phyloP scores from a whole-genome alignment of 2,113 vertebrate genomes.

The Cryptotis parvus region DNA sequence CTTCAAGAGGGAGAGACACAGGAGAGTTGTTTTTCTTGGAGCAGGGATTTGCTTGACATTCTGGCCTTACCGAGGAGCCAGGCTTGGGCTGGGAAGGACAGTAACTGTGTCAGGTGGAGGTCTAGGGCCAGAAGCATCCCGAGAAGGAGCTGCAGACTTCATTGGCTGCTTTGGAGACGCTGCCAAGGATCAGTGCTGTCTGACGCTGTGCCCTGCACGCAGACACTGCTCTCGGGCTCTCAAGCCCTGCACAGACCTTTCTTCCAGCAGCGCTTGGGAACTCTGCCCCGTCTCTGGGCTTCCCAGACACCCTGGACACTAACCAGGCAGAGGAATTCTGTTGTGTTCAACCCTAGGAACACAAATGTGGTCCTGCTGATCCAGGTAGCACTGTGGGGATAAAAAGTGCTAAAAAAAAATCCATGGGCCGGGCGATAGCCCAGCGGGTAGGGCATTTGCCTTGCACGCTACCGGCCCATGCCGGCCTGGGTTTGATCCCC shows the following conservation, averaged over 20 bases:
- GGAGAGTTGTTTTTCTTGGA: background rate
- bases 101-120: background rate
- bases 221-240: background rate
- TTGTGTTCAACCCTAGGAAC: constrained; percentile 16
- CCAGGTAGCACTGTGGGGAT: background rate
- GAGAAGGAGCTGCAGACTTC: constrained; percentile 20
- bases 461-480: too few species aligned
- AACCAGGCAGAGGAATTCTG: background rate
- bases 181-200: constrained; percentile 37
- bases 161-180: constrained; percentile 30
- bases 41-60: background rate
- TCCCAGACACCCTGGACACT: constrained; percentile 30
- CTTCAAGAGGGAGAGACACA: constrained; percentile 4
- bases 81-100: background rate
- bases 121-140: background rate
- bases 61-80: background rate
- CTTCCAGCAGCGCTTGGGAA: background rate
- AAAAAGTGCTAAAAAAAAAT: background rate
- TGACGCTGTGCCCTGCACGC: background rate
- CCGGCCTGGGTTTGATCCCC: too few species aligned
- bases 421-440: too few species aligned
- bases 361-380: constrained; percentile 10
- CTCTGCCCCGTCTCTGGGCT: background rate
- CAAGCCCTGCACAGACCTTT: constrained; percentile 19
- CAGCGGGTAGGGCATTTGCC: too few species aligned